Evolutionary conservation across 2,888 invertebrate genomes (phyloP), one percentile per base, ranked within the genome.

Genomic region (Lithophane leautieri): DNA sequence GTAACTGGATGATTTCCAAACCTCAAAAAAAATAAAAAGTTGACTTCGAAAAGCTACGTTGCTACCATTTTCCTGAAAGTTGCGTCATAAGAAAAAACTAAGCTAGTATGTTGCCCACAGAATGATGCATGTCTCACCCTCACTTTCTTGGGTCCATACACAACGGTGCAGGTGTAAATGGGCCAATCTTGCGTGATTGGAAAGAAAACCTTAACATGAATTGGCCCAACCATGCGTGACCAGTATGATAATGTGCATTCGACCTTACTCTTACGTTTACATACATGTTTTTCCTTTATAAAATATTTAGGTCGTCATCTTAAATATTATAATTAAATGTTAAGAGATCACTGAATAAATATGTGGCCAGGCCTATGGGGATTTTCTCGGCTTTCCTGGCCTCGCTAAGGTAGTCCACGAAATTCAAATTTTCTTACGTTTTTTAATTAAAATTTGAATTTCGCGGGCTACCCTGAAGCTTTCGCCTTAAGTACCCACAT

Each of bases 141-240:
- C 50, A 73, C 22, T 80, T 63, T 54, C 16, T 50, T 22, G 65
- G 52, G 28, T 44, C 44, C 25, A 22, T 40, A 56, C n/a, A 61
- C 60, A 16, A 14, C 28, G 52, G 52, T 56, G 44, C 28, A 63
- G 40, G 40, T 62, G 66, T 58, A 74, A 79, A 70, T 73, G 58
- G 65, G 47, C n/a, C 76, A 76, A 81, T 70, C 62, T 63, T 63
- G 50, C 81, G 44, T 74, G 76, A 70, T 84, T 67, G 76, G 61
- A 70, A 72, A 68, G 50, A 75, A 67, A 84, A 80, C 81, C 82
- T 82, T 84, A 80, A 82, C 81, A 84, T 76, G 71, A 80, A 76
- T 82, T 76, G 40, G 71, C 69, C 60, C 69, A 79, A 60, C 34
- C 60, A 62, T 56, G 67, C 82, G 76, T 84, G 82, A 76, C 76